Percentiles rank a stretch among this genome's conserved stretches.
Conservation (phyloP, 2,113 vertebrate species). For the Prochilodus magdalenae region DNA sequence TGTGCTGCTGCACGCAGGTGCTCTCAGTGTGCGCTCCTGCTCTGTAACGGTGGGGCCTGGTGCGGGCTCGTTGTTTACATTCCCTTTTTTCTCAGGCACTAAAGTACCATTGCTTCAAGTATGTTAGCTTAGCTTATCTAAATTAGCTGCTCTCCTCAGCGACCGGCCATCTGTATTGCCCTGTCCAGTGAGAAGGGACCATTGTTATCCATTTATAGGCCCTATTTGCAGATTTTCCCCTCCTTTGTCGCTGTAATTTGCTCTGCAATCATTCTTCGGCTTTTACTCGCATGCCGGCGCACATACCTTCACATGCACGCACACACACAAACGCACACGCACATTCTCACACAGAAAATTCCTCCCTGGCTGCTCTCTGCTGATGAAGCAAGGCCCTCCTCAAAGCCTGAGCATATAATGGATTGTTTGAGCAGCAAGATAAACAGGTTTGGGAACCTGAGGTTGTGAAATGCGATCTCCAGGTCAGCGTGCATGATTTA, state of each 20-base stretch:
- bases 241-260: slow-evolving; percentile 49
- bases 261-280: slow-evolving; percentile 41
- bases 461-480: slow-evolving; percentile 63
- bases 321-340: slow-evolving; percentile 23
- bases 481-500: slow-evolving; percentile 74
- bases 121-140: slow-evolving; percentile 64
- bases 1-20: slow-evolving; percentile 46
- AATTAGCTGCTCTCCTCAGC: slow-evolving; percentile 56
- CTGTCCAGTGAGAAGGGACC: slow-evolving; percentile 12
- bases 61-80: slow-evolving; percentile 56
- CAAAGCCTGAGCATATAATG: slow-evolving; percentile 60
- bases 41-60: slow-evolving; percentile 32
- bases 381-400: slow-evolving; percentile 53
- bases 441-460: slow-evolving; percentile 67
- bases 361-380: slow-evolving; percentile 31
- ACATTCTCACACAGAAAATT: slow-evolving; percentile 47
- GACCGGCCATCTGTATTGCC: slow-evolving; percentile 30
- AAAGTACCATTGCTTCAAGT: slow-evolving; percentile 53
- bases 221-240: slow-evolving; percentile 48
- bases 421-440: slow-evolving; percentile 64
- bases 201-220: slow-evolving; percentile 42
- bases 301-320: slow-evolving; percentile 17
- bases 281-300: slow-evolving; percentile 3
- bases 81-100: slow-evolving; percentile 48
- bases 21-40: slow-evolving; percentile 12